Conservation (phyloP, 2,797 vertebrate species). For the Luscinia luscinia region DNA sequence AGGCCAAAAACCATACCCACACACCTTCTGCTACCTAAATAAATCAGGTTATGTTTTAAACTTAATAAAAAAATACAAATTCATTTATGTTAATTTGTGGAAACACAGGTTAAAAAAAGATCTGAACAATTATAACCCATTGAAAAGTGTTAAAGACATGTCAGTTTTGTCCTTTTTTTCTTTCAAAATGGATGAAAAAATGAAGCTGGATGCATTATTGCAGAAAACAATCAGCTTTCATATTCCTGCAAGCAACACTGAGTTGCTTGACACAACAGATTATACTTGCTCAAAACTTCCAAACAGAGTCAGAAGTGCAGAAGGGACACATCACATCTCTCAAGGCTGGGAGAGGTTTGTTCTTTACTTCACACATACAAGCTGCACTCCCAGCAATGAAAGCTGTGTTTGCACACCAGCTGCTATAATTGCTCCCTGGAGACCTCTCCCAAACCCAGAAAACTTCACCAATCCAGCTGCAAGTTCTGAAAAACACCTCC, state of each 20-base stretch:
- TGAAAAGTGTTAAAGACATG: background rate
- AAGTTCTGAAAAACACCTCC: background rate
- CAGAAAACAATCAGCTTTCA: background rate
- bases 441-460: background rate
- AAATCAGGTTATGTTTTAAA: background rate
- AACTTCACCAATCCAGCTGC: background rate
- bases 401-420: background rate
- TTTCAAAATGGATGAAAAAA: background rate
- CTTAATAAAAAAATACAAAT: background rate
- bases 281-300: background rate
- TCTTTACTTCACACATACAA: background rate
- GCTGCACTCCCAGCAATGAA: background rate
- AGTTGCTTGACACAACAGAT: background rate
- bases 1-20: constrained; percentile 13
- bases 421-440: background rate
- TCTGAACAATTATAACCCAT: background rate
- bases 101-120: background rate
- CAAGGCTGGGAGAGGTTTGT: background rate
- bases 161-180: background rate
- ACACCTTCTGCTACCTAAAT: constrained; percentile 2
- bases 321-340: background rate
- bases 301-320: background rate
- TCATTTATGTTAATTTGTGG: background rate
- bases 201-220: background rate
- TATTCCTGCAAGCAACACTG: background rate